Evolutionary conservation across 2,113 vertebrate genomes (phyloP), one percentile per base, ranked within the genome.

Genomic region (Bufo gargarizans): DNA sequence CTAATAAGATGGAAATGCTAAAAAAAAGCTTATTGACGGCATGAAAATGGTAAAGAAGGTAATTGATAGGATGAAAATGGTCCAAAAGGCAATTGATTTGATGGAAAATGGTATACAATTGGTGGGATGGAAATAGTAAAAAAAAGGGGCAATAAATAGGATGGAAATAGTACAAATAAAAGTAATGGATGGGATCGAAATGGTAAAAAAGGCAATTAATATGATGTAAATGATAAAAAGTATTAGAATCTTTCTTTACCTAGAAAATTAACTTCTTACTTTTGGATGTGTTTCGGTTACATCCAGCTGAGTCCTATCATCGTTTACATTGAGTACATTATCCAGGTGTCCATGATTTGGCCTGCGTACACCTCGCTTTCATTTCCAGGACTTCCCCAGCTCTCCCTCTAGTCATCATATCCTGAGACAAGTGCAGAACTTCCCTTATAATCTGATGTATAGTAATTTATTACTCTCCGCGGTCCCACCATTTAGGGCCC

Each of bases 281-380:
- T 1, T 59, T 59, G 78, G 78, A 33, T 59, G 22, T 2, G 43
- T 59, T 43, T 14, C 8, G 56, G 2, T 22, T 55, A 13, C 50
- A 33, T 16, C 22, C 63, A 83, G 45, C 63, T 84, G 82, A 17
- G 20, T 55, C 59, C 43, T n/a, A 63, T 82, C 56, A 19, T 56
- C 33, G 16, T 80, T 16, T 67, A n/a, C 19, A 22, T 19, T 13
- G 45, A 69, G 61, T 69, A 84, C 14, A 84, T 53, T 71, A 49
- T 84, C 82, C 82, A 71, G 82, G 82, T 84, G 82, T 84, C 82
- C 49, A 11, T 53, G 63, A 43, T 20, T 84, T 83, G 81, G 81
- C 81, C 81, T 47, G 43, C 20, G 22, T 33, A 14, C 71, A 74
- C 72, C 72, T 58, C 77, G 22, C 77, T 59, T 6, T 79, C 20